Evolutionary conservation across 53 echinoderm and acorn worm genomes (phyloP).

Genomic region (Patiria pectinifera): DNA sequence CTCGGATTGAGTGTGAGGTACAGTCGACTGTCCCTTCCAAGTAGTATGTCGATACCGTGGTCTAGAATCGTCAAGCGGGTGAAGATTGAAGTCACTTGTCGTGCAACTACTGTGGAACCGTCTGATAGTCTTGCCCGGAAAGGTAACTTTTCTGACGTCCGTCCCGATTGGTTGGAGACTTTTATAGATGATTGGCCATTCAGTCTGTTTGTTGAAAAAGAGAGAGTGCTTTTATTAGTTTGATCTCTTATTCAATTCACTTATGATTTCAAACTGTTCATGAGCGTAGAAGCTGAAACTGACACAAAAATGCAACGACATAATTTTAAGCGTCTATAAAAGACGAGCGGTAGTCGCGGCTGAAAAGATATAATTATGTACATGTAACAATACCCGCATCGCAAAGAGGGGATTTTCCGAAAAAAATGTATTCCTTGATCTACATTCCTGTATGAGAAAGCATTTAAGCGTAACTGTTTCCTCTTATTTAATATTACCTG

Average conservation of each 20-base stretch:
- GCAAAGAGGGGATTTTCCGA: neutral
- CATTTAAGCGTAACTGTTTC: neutral
- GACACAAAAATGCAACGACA: no score
- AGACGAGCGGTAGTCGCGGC: no score
- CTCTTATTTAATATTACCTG: no score
- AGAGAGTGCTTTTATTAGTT: neutral
- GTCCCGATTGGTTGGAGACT: neutral
- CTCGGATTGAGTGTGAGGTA: slow-evolving; percentile 55
- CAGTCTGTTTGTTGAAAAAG: slow-evolving; percentile 15
- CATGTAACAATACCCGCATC: no score
- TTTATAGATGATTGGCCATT: slow-evolving; percentile 24
- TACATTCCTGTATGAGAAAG: neutral
- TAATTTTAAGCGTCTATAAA: no score
- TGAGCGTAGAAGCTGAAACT: no score
- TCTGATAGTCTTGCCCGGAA: slow-evolving; percentile 3
- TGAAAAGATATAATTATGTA: no score
- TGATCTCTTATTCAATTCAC: no score
- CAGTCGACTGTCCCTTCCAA: slow-evolving; percentile 49
- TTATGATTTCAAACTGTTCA: neutral
- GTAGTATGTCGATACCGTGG: slow-evolving; percentile 44
- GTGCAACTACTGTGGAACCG: slow-evolving; percentile 13
- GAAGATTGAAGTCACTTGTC: slow-evolving; percentile 57
- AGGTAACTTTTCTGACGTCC: slow-evolving; percentile 24
- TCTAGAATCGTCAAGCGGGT: slow-evolving; percentile 46
- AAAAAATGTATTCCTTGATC: neutral